Base-by-base conservation (phyloP, 2,113 vertebrate genomes). In the Climacteris rufus region DNA sequence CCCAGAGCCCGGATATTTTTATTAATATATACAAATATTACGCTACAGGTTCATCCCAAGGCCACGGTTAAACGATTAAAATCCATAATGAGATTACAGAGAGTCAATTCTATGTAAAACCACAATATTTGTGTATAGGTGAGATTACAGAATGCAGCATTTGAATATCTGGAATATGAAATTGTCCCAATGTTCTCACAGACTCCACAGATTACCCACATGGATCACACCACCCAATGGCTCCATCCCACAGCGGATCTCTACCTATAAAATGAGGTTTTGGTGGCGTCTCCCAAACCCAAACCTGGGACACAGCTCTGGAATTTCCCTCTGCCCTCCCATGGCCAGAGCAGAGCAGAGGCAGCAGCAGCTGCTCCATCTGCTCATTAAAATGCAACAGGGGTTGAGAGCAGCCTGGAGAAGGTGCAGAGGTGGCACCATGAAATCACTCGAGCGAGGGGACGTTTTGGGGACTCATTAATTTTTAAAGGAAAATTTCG, bases 211-310 rank as follows among this genome's bases (percentile, higher is more conserved):
- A 11, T 6, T 15, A 40, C 4, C 69, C 49, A 20, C 1, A 3
- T 1, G 1, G 9, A 24, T 30, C 87, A 6, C 45, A 2, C n/a
- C 15, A 30, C 2, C 25, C 68, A 9, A 8, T 3, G 44, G 7
- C 30, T 78, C 37, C 86, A 24, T 8, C 49, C 76, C 33, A 4
- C 10, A 39, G 59, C 0, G 0, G 33, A 37, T 44, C 33, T 50
- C 18, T 0, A 9, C 42, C 75, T 4, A 2, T 0, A 1, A 18
- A 21, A n/a, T 4, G 4, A 11, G 0, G 0, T 33, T 45, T 17
- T 2, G 19, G 64, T 2, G 53, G 56, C 2, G 0, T 6, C 8
- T 5, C 6, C 17, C 7, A 4, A 13, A 10, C 4, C 2, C 40
- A 14, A 35, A 0, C 2, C 25, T 2, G 27, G 81, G 72, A 56